Evolutionary conservation across 2,797 vertebrate species (phyloP).

Genomic region (Acipenser ruthenus): DNA sequence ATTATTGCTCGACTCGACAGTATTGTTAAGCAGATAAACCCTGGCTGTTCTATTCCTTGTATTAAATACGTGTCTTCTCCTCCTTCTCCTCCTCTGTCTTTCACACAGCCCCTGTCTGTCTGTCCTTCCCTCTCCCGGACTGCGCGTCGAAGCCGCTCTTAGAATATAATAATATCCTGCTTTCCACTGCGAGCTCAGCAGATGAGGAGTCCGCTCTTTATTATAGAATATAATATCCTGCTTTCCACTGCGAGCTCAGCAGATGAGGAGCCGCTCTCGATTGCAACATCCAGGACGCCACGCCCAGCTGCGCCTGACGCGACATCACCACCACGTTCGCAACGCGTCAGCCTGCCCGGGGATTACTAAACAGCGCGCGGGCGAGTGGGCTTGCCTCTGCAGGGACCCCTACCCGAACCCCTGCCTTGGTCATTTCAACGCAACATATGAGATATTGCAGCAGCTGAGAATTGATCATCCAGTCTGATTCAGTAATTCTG

Average conservation of each 20-base stretch:
- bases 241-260: constrained; percentile 21
- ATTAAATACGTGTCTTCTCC: neutral
- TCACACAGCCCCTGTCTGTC: constrained; percentile 27
- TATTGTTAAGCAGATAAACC: no score
- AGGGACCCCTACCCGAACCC: no score
- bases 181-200: constrained; percentile 22
- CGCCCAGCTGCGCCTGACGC: constrained; percentile 33
- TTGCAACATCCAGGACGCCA: constrained; percentile 42
- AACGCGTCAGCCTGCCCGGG: no score
- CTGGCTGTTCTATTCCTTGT: no score
- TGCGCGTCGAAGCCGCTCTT: constrained; percentile 20
- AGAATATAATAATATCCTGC: constrained; percentile 27
- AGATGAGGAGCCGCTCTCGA: constrained; percentile 37
- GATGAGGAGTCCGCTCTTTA: constrained; percentile 30
- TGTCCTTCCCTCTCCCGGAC: constrained; percentile 28
- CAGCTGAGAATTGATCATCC: no score
- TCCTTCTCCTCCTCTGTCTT: constrained; percentile 9
- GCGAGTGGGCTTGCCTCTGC: no score
- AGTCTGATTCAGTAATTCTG: no score
- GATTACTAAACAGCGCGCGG: no score
- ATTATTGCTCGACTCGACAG: no score
- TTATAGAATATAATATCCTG: constrained; percentile 25
- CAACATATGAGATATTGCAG: no score
- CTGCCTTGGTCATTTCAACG: no score
- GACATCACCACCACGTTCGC: neutral